Conservation (phyloP, 2,797 vertebrate species). For the Pseudochaenichthys georgianus region DNA sequence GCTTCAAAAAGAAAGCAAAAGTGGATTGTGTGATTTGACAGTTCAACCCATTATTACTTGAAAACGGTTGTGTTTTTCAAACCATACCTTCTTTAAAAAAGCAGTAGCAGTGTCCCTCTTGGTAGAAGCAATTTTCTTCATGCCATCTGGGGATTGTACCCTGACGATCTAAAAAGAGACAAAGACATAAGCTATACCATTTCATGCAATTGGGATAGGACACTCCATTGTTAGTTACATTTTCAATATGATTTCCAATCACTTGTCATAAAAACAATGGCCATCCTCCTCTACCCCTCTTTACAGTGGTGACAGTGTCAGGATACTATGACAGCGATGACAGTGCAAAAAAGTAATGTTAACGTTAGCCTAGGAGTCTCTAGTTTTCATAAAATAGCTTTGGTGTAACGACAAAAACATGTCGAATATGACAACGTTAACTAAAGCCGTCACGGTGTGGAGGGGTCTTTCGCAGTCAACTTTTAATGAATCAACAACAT, state of each 20-base stretch:
- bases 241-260: neutral
- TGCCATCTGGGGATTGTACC: conserved; percentile 96
- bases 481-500: conserved; percentile 30
- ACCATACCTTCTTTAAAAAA: conserved; percentile 94
- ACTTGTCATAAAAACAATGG: conserved; percentile 19
- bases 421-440: too few relatives aligned
- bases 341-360: conserved; percentile 63
- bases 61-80: neutral
- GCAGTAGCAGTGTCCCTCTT: conserved; percentile 93
- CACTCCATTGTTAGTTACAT: neutral
- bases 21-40: neutral
- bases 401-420: neutral
- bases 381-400: neutral
- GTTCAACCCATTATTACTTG: neutral
- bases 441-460: neutral
- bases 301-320: conserved; percentile 37
- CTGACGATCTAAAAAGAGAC: conserved; percentile 88
- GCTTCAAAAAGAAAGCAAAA: neutral
- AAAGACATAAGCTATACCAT: neutral
- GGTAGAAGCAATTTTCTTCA: conserved; percentile 93
- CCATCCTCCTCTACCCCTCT: neutral
- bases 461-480: conserved; percentile 9
- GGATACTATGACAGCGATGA: conserved; percentile 64
- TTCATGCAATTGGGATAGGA: neutral
- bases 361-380: neutral